phyloP scores from a whole-genome alignment of 2,797 vertebrate genomes.

The Cossypha dichroa region DNA sequence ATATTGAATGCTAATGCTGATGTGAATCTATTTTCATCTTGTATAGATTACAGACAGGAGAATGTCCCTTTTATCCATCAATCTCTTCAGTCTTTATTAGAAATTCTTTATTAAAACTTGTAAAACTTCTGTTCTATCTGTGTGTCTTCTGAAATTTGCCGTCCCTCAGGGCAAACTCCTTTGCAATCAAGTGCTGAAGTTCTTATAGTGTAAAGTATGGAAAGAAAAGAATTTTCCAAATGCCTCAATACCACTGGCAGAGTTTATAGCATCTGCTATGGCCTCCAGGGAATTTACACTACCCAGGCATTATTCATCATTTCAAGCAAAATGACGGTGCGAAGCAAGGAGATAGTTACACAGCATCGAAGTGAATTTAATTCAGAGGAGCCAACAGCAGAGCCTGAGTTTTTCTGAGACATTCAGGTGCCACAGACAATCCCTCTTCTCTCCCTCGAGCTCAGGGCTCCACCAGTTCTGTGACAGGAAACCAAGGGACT shows the following conservation, averaged over 20 bases:
- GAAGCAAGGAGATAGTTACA: not conserved
- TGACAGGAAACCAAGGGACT: not conserved
- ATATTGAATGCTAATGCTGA: not conserved
- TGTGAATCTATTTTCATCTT: not conserved
- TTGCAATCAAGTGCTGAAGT: not conserved
- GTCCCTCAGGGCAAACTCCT: not conserved
- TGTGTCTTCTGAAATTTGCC: not conserved
- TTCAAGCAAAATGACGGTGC: not conserved
- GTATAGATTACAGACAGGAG: not conserved
- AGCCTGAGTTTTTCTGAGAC: not conserved
- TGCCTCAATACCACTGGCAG: not conserved
- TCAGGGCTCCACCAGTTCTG: not conserved
- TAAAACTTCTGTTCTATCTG: not conserved
- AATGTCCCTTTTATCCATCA: not conserved
- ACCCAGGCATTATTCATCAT: not conserved
- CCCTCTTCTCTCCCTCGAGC: accelerated
- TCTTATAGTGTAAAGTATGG: not conserved
- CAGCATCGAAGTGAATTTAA: not conserved
- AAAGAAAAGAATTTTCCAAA: not conserved
- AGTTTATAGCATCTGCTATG: not conserved
- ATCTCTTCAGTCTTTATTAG: not conserved
- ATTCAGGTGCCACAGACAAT: not conserved
- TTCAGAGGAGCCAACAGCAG: not conserved
- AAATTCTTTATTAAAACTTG: not conserved
- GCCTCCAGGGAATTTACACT: not conserved